Conservation (phyloP, 2,113 vertebrate genomes). For the Myiozetetes cayanensis region DNA sequence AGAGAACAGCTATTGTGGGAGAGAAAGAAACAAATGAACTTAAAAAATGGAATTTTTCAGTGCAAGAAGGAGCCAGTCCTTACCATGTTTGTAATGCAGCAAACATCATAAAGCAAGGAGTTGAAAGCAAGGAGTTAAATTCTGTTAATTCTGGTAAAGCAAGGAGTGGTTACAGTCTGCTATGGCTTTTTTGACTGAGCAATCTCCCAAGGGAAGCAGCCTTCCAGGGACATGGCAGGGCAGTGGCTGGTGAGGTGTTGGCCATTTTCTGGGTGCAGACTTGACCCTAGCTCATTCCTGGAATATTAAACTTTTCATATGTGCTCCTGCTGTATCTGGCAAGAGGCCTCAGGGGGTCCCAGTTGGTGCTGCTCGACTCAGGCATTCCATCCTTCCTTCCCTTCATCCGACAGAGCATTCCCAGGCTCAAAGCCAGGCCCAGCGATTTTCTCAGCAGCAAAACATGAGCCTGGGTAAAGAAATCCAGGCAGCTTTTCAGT, state of each 20-base stretch:
- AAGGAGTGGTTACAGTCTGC: conserved; percentile 7
- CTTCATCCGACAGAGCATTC: conserved; percentile 64
- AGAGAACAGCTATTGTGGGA: background rate
- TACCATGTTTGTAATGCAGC: background rate
- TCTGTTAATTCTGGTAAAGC: background rate
- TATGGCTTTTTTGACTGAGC: background rate
- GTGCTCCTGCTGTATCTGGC: conserved; percentile 70
- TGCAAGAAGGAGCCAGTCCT: background rate
- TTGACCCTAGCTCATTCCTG: conserved; percentile 52
- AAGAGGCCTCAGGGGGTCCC: conserved; percentile 51
- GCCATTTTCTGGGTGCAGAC: conserved; percentile 37
- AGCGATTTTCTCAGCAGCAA: conserved; percentile 14
- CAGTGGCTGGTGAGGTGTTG: background rate
- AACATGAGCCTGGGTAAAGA: background rate
- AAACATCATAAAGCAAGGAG: background rate
- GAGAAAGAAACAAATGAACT: conserved; percentile 19
- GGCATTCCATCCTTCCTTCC: conserved; percentile 56
- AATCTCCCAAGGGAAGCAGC: background rate
- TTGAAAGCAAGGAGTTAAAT: too few species aligned
- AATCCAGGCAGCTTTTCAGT: background rate
- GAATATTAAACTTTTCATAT: conserved; percentile 62
- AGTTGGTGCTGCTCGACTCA: conserved; percentile 24
- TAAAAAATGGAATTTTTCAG: background rate
- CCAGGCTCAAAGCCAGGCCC: conserved; percentile 23
- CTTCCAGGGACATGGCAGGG: background rate